Evolutionary conservation across 2,888 invertebrate genomes (phyloP), one percentile per base, ranked within the genome.

Genomic region (Oligia latruncula): DNA sequence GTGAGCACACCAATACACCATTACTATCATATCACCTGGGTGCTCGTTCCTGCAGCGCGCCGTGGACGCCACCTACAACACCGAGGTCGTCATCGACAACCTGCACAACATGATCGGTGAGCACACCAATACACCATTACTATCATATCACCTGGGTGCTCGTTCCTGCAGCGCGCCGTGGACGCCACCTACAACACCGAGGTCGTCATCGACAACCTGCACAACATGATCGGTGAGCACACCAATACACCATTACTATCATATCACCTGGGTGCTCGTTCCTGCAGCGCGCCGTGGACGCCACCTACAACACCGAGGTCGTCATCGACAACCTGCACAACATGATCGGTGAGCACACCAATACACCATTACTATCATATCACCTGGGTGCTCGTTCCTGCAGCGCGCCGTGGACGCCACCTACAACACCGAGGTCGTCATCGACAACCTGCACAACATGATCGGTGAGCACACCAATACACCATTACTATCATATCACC

Each of bases 21-120:
- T 49, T 49, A 49, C 17, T 55, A 55, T 52, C 52, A 20, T 20
- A 17, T 52, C 20, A 52, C 4, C 4, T 15, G 15, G 49, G 49
- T 49, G 49, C 49, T 15, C 94, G 90, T 96, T 97, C 93, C 91
- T 97, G 92, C 95, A 95, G 90, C 95, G 96, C 90, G 96, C 96
- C 78, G 95, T 94, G 74, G 96, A 95, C 92, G 96, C 96, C 90
- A 93, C 96, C 77, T 94, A 92, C 94, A 95, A 93, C 94, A 49
- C 49, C 49, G 49, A 49, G 49, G 15, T 49, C 49, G 49, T 4
- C 49, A 49, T 49, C 88, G 97, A 97, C 92, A 97, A 97, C 92
- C 92, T 97, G 90, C 96, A 96, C 91, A 97, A 97, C 92, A 92
- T 97, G 90, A 95, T 97, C 90, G 96, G 97, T 97, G 83, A 74